phyloP scores from a whole-genome alignment of 2,888 invertebrate species.

The Yponomeuta malinellus region DNA sequence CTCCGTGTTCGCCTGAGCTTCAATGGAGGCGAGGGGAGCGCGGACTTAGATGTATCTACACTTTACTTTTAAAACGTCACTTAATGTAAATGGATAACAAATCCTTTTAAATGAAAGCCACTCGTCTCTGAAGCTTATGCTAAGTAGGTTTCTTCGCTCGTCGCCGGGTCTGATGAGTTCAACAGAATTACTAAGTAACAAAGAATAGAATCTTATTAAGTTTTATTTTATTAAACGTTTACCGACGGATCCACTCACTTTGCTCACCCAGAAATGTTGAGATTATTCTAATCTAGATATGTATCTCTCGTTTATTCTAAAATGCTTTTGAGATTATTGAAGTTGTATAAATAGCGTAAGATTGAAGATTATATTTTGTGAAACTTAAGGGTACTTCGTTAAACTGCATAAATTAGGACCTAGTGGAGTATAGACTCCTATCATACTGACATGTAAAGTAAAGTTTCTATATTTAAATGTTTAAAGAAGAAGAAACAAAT shows the following conservation, averaged over 20 bases:
- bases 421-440: too few species aligned
- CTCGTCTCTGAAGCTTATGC: slow-evolving; percentile 41
- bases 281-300: neutral
- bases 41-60: neutral
- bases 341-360: neutral
- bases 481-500: too few species aligned
- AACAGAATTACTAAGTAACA: slow-evolving; percentile 13
- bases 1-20: neutral
- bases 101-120: slow-evolving; percentile 34
- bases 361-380: neutral
- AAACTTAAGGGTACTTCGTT: too few species aligned
- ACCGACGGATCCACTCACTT: slow-evolving; percentile 7
- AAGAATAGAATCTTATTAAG: slow-evolving; percentile 13
- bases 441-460: too few species aligned
- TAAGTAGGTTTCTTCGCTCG: slow-evolving; percentile 51
- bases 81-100: slow-evolving; percentile 37
- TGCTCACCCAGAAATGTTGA: neutral
- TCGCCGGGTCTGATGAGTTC: slow-evolving; percentile 45
- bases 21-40: neutral
- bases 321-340: neutral
- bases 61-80: slow-evolving; percentile 29
- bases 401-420: too few species aligned
- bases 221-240: slow-evolving; percentile 16
- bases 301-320: neutral
- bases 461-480: too few species aligned